A percentile compares a stretch with the other conserved stretches of the same genome.
Evolutionary conservation across 2,888 invertebrate species (phyloP).

Genomic region (Margaritifera margaritifera): DNA sequence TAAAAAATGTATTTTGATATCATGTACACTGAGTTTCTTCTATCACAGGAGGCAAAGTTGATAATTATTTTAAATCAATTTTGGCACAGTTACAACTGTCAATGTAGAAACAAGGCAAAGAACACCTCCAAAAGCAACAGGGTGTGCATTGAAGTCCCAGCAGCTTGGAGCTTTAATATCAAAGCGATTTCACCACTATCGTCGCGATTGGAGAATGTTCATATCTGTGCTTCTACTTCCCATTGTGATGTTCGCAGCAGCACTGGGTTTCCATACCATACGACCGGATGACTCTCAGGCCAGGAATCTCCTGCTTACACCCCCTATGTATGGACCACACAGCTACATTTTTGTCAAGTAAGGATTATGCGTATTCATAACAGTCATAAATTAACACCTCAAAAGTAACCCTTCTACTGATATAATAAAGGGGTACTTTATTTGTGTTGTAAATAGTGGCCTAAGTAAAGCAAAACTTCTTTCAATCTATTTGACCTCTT

Average conservation of each 20-base stretch:
- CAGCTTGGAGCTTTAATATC: slow-evolving; percentile 64
- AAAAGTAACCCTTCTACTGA: neutral
- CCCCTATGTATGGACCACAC: slow-evolving; percentile 68
- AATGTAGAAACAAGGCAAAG: too few species aligned
- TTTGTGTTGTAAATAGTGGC: too few species aligned
- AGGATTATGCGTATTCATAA: slow-evolving; percentile 18
- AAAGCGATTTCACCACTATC: slow-evolving; percentile 72
- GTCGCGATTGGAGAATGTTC: slow-evolving; percentile 67
- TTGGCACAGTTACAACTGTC: too few species aligned
- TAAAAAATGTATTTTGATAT: too few species aligned
- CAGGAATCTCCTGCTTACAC: slow-evolving; percentile 64
- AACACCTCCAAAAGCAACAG: too few species aligned
- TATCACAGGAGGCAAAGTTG: too few species aligned
- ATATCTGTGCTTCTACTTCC: slow-evolving; percentile 71
- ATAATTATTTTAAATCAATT: too few species aligned
- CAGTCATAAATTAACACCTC: neutral
- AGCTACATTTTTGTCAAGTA: slow-evolving; percentile 64
- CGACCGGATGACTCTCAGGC: slow-evolving; percentile 56
- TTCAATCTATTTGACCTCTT: too few species aligned
- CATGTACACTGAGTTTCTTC: too few species aligned
- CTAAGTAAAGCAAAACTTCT: too few species aligned
- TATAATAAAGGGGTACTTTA: too few species aligned
- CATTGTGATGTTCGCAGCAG: slow-evolving; percentile 67
- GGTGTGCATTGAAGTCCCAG: too few species aligned
- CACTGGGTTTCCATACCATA: slow-evolving; percentile 69